Base-by-base conservation (phyloP, 2,113 vertebrate genomes). In the Trachemys scripta region DNA sequence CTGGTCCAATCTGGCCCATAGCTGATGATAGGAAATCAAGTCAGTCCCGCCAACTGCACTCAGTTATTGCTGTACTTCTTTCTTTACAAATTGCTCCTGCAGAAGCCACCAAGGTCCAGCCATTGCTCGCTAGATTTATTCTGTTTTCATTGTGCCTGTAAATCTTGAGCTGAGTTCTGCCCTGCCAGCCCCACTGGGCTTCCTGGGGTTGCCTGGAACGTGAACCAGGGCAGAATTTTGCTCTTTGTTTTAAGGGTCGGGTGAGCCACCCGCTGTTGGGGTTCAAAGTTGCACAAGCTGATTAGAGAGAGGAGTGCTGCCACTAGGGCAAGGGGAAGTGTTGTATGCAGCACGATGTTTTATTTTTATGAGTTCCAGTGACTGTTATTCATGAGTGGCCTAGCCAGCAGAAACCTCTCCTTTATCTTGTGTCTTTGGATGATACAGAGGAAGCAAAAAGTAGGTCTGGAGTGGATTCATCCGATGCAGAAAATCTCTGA, bases 381-480 rank as follows among this genome's bases (percentile, higher is more conserved):
- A 45, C 80, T 69, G 9, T 45, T 94, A 86, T 92, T 97, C 88
- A 89, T 85, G 78, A 80, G 56, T 76, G 84, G 56, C 49, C 27
- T 38, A 76, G 42, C 31, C 82, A 72, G 53, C 8, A 93, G 24
- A 35, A 90, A 93, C 11, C 13, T 59, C 19, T 94, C 47, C n/a
- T 95, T 94, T 90, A 80, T 94, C 84, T 82, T 93, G 27, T 93
- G 24, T 85, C 91, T 49, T 76, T 94, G 56, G n/a, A 19, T 84
- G 59, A 76, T 92, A 54, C 27, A 93, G 80, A 92, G 49, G n/a
- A 93, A 92, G 76, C 49, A 56, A 87, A 94, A 90, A 87, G 22
- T 38, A 29, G 51, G n/a, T n/a, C 6, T 87, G 47, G 51, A 19
- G 17, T 53, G 51, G 54, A 89, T 92, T 94, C 93, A 80, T 29